Conservation (phyloP, 2,113 vertebrate genomes). For the Neodon shergylaensis region DNA sequence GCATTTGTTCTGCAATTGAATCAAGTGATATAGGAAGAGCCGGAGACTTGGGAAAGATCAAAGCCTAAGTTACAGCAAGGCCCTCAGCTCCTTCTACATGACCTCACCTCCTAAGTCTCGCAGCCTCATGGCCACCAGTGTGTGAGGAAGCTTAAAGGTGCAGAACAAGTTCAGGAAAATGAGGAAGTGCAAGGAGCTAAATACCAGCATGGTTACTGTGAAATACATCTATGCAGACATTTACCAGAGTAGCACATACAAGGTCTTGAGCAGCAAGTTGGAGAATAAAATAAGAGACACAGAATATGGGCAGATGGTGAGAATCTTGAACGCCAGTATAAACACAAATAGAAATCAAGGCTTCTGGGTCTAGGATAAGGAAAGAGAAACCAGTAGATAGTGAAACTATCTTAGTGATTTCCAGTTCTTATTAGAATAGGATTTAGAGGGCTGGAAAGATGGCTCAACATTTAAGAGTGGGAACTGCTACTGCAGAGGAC, state of each 20-base stretch:
- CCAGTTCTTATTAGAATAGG: background rate
- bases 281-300: background rate
- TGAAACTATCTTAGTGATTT: background rate
- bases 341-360: background rate
- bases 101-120: background rate
- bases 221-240: background rate
- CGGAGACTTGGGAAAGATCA: background rate
- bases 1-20: background rate
- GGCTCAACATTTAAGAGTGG: background rate
- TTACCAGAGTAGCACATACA: background rate
- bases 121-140: background rate
- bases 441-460: background rate
- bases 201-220: background rate
- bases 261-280: background rate
- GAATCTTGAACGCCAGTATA: background rate
- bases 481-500: background rate
- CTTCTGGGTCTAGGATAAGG: background rate
- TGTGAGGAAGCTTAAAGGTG: background rate
- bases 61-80: background rate
- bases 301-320: background rate
- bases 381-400: background rate
- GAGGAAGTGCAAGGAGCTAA: background rate
- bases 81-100: no score
- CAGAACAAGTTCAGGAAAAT: background rate
- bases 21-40: background rate